phyloP scores from a whole-genome alignment of 2,888 invertebrate genomes.

The Chalcosyrphus nemorum region DNA sequence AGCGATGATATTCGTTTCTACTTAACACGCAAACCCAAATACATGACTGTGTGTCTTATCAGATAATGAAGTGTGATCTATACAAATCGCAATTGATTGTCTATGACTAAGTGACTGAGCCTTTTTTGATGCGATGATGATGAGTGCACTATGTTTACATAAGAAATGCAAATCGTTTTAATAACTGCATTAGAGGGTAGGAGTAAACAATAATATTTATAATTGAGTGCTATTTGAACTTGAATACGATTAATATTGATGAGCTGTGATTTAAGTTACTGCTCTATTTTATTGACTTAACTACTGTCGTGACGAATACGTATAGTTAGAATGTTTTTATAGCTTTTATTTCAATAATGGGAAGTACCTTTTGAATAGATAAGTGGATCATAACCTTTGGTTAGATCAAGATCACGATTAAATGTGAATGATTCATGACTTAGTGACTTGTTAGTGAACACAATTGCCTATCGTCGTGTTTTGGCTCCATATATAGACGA shows the following conservation, averaged over 20 bases:
- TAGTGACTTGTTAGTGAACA: too few relatives aligned
- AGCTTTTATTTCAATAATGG: too few relatives aligned
- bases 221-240: background rate
- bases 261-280: background rate
- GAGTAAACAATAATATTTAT: background rate
- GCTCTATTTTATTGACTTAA: background rate
- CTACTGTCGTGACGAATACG: too few relatives aligned
- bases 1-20: background rate
- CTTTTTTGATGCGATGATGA: background rate
- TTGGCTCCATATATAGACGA: too few relatives aligned
- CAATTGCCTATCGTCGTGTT: too few relatives aligned
- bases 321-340: too few relatives aligned
- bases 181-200: background rate
- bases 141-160: slow-evolving; percentile 12
- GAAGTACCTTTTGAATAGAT: too few relatives aligned
- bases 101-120: slow-evolving; percentile 2
- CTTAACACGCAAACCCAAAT: background rate
- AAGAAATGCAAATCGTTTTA: slow-evolving; percentile 9
- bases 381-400: too few relatives aligned
- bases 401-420: too few relatives aligned
- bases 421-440: too few relatives aligned
- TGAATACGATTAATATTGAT: background rate
- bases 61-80: background rate
- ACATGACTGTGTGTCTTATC: background rate
- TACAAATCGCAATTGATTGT: background rate